These are phyloP conservation scores for Stegostoma tigrinum DNA, from an alignment of 2,113 vertebrate genomes.

Conservation along the genomic window DNA sequence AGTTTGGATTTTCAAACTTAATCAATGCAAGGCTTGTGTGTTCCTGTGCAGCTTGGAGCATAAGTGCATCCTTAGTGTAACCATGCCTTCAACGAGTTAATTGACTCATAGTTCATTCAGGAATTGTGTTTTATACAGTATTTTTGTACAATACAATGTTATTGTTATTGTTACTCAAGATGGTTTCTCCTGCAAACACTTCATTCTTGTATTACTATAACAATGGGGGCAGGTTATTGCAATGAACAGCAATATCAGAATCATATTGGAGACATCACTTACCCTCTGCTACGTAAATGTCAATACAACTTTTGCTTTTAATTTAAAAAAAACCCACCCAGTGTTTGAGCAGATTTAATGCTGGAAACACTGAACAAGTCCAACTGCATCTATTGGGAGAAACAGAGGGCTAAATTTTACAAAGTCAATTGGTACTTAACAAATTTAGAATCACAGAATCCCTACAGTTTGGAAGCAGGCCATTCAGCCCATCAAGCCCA, in stretches of 20 bases:
- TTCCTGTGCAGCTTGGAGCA: not conserved
- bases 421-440: no score
- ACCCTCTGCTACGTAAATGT: not conserved
- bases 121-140: no score
- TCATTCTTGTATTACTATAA: not conserved
- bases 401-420: no score
- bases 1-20: not conserved
- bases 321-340: not conserved
- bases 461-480: no score
- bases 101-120: not conserved
- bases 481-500: no score
- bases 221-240: not conserved
- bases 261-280: not conserved
- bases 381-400: no score
- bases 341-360: no score
- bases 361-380: no score
- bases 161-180: no score
- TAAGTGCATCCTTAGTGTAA: not conserved
- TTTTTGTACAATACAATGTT: no score
- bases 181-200: not conserved
- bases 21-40: not conserved
- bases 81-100: not conserved
- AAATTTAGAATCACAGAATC: no score
- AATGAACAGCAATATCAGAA: not conserved
- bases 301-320: not conserved